Evolutionary conservation across 2,797 vertebrate species (phyloP), one percentile per base, ranked within the genome.

Genomic region (Coccyzus lansbergi): DNA sequence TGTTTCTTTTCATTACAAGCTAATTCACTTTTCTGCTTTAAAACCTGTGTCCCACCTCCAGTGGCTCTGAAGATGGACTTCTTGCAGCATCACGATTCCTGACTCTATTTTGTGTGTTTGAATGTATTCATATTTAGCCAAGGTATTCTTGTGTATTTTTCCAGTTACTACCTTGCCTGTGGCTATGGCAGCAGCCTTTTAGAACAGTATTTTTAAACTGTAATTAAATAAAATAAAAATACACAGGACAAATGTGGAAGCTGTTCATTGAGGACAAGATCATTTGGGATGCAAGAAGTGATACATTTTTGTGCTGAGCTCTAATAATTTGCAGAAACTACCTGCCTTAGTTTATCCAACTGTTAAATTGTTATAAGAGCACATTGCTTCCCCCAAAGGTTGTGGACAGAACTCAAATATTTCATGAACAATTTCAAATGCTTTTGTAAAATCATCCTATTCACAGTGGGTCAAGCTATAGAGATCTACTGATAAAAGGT

Each of bases 61-160:
- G 40, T 36, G 62, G 48, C 33, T 93, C 51, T 85, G 72, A 83
- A 71, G 38, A 36, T n/a, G n/a, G 56, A 55, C 18, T 80, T 84
- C 29, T 48, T 67, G 33, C 8, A 86, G 49, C 33, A 44, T 51
- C 0, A 0, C 67, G 67, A 76, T 71, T n/a, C 62, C 38, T 68
- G 33, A 22, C 58, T 91, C 2, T 85, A 77, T 85, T 92, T 87
- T 58, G 17, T 33, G 55, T 42, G 26, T 76, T 88, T 91, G 36
- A 80, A 56, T 80, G 53, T 75, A 83, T 94, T 87, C 63, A 83
- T 93, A 83, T 93, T 94, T 96, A 92, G 95, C 89, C 79, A 89
- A 12, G 7, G 11, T 80, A 58, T 90, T 76, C 63, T 22, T 87
- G 64, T 15, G 8, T 93, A 79, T 89, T 92, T 91, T 95, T 83